phyloP scores from a whole-genome alignment of 2,797 vertebrate species.

The Crotalus adamanteus region DNA sequence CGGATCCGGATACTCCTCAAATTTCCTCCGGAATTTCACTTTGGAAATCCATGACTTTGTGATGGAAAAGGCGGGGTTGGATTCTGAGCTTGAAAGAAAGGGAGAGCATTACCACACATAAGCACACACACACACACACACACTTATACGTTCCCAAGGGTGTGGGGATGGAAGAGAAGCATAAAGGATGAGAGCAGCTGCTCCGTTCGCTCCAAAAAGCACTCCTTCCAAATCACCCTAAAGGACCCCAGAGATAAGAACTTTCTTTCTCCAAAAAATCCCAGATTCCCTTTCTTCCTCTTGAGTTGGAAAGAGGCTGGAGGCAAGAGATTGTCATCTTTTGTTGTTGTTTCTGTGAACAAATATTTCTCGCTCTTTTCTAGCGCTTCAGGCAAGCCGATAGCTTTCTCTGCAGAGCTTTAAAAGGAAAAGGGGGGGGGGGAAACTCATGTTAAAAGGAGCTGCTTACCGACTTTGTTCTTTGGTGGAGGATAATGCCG shows the following conservation, averaged over 20 bases:
- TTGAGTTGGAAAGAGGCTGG: slow-evolving; percentile 9
- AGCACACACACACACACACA: background rate
- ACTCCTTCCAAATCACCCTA: background rate
- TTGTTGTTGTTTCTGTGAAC: background rate
- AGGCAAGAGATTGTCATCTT: slow-evolving; percentile 8
- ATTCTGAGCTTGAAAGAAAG: background rate
- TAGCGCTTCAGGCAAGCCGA: background rate
- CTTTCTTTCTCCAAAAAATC: background rate
- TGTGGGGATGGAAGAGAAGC: slow-evolving; percentile 2
- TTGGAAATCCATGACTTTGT: slow-evolving; percentile 26
- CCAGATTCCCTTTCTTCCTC: slow-evolving; percentile 8
- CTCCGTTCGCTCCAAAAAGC: background rate
- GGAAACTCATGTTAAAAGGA: background rate
- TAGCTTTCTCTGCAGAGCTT: background rate
- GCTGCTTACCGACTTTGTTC: background rate
- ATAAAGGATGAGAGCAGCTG: background rate
- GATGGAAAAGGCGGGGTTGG: too few species aligned
- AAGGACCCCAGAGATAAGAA: background rate
- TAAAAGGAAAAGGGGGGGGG: background rate
- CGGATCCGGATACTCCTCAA: slow-evolving; percentile 57
- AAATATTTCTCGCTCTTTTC: background rate
- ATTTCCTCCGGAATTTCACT: slow-evolving; percentile 64
- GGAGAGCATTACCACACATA: background rate
- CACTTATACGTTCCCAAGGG: background rate
- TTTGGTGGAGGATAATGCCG: background rate